These are phyloP conservation scores for Onthophagus sagittarius DNA, from an alignment of 2,888 invertebrate species.

Conservation along the genomic window DNA sequence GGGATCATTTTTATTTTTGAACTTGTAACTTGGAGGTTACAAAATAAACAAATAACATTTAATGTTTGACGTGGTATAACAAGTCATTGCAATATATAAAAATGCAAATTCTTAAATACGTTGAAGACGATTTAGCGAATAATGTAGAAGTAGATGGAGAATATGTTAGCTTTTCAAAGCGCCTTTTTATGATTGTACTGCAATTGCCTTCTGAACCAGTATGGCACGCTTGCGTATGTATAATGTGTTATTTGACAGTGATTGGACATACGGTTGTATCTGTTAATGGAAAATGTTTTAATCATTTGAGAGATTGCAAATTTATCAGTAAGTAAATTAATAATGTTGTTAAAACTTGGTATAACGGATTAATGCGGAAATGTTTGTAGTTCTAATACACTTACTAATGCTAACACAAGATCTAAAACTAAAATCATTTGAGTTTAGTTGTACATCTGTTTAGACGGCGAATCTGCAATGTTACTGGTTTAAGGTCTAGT, in stretches of 20 bases:
- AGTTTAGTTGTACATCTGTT: too few species aligned
- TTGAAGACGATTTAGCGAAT: not conserved
- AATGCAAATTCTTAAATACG: constrained; percentile 6
- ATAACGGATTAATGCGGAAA: too few species aligned
- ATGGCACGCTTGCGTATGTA: constrained; percentile 16
- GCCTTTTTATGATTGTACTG: constrained; percentile 13
- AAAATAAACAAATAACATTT: too few species aligned
- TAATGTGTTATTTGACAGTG: constrained; percentile 15
- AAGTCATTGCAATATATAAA: not conserved
- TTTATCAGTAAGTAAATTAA: not conserved
- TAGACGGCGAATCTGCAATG: too few species aligned
- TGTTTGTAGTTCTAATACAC: too few species aligned
- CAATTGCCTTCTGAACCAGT: constrained; percentile 17
- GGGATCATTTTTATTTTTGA: not conserved
- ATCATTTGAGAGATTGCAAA: constrained; percentile 1
- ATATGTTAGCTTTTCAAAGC: not conserved
- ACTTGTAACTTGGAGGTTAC: not conserved
- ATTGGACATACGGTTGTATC: constrained; percentile 15
- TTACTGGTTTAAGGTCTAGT: too few species aligned
- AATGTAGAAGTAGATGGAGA: not conserved
- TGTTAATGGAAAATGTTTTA: constrained; percentile 13
- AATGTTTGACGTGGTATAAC: too few species aligned
- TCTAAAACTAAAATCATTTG: too few species aligned
- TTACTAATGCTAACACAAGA: too few species aligned
- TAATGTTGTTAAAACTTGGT: too few species aligned